Base-by-base conservation (phyloP, 2,888 invertebrate species). In the Drosophila recens region DNA sequence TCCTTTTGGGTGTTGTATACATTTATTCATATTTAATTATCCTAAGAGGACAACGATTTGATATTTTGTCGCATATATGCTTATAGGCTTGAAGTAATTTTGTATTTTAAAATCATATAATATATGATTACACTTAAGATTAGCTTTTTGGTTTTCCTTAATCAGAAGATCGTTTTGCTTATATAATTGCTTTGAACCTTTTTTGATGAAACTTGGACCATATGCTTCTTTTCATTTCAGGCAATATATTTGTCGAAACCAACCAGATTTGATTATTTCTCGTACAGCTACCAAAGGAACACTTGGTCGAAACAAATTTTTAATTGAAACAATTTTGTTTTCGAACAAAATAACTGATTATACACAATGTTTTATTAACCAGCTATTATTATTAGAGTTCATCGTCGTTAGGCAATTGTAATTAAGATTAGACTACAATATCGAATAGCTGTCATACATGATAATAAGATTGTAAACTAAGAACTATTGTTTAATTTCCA, bases 191-290 rank as follows among this genome's bases (percentile, higher is more conserved):
- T 56, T 54, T 45, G 15, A 56, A 54, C 45, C 30, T 17, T 36
- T 58, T 46, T 63, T 52, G 61, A 63, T 56, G 62, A 63, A 33
- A 51, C 27, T 38, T 58, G 48, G 62, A 46, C 45, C 45, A 20
- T 54, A 38, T 63, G 45, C 56, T 63, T 57, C 57, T 64, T 64
- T 42, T 64, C 54, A 45, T 64, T 64, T 30, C 63, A 64, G 63
- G 63, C 38, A 64, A 57, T 64, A 48, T 48, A 48, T 57, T 46
- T 64, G 63, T 64, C 63, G 57, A 43, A 57, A 64, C 30, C 63
- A 45, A 45, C 63, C 57, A 45, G 63, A 57, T 64, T 54, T 46
- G 63, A 64, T 46, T 48, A 38, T 58, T 58, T 58, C 58, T 54
- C 56, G 36, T 56, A 63, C 45, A 63, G 62, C 62, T 56, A 45